Evolutionary conservation across 2,888 invertebrate genomes (phyloP).

Genomic region (Dromius quadrimaculatus): DNA sequence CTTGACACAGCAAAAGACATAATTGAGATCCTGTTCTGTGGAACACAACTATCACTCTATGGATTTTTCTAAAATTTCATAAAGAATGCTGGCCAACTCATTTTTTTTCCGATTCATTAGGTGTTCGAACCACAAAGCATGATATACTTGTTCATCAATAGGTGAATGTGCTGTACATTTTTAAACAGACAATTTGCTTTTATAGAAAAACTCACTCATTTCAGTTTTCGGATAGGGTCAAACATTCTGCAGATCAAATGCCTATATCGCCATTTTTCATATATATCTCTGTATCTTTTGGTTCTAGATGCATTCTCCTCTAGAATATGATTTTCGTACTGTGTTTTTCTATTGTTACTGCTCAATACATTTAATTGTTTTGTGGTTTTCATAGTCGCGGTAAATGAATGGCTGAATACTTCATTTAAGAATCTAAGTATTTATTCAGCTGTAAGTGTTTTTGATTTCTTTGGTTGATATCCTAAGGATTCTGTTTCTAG

Average conservation of each 20-base stretch:
- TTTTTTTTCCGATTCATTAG: conserved; percentile 57
- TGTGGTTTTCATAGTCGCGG: not conserved
- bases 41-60: conserved; percentile 56
- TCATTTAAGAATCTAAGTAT: too few relatives aligned
- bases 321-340: not conserved
- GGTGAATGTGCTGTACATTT: conserved; percentile 58
- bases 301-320: not conserved
- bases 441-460: too few relatives aligned
- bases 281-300: not conserved
- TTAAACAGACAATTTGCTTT: conserved; percentile 56
- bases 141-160: conserved; percentile 57
- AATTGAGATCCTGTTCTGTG: conserved; percentile 55
- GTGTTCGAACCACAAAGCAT: conserved; percentile 57
- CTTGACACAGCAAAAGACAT: conserved; percentile 53
- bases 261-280: conserved; percentile 27
- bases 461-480: too few relatives aligned
- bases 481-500: too few relatives aligned
- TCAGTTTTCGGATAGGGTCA: conserved; percentile 56
- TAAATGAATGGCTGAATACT: not conserved
- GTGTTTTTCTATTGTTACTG: not conserved
- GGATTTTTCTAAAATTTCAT: conserved; percentile 56
- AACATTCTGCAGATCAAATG: conserved; percentile 56
- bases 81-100: conserved; percentile 56
- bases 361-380: not conserved
- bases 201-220: conserved; percentile 56